Percentiles rank a stretch among this genome's conserved stretches.
These are phyloP conservation scores for Pelusios castaneus DNA, from an alignment of 2,113 vertebrate species.

Conservation along the genomic window DNA sequence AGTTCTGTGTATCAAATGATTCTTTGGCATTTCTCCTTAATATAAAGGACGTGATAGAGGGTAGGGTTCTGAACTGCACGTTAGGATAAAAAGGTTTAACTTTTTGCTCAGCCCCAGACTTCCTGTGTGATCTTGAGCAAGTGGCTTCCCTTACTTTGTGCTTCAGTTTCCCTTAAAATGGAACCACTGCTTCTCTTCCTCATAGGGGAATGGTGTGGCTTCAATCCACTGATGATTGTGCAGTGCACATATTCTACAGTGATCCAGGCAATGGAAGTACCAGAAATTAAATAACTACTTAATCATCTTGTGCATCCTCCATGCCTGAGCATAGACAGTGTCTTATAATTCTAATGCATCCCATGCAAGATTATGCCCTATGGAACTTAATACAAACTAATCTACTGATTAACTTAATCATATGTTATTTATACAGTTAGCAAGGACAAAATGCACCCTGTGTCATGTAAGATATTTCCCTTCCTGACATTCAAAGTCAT, in stretches of 20 bases:
- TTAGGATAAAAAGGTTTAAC: neutral
- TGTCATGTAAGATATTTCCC: neutral
- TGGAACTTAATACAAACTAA: neutral
- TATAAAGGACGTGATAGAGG: neutral
- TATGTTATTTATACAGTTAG: neutral
- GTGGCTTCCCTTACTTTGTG: neutral
- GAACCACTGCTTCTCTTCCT: neutral
- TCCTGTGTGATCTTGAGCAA: neutral
- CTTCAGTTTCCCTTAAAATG: neutral
- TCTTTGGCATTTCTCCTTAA: neutral
- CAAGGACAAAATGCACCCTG: neutral
- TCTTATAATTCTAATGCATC: neutral
- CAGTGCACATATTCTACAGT: neutral
- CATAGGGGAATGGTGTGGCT: neutral
- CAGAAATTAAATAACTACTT: neutral
- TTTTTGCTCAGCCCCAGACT: neutral
- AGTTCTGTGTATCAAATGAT: neutral
- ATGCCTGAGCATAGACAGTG: neutral
- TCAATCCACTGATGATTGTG: neutral
- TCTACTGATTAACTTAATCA: neutral
- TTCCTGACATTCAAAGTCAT: neutral
- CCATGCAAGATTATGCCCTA: accelerated
- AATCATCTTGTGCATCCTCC: neutral
- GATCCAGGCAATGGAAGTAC: neutral
- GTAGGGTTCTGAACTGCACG: neutral